Conservation (phyloP, 2,888 invertebrate species). For the Polydrusus cervinus region DNA sequence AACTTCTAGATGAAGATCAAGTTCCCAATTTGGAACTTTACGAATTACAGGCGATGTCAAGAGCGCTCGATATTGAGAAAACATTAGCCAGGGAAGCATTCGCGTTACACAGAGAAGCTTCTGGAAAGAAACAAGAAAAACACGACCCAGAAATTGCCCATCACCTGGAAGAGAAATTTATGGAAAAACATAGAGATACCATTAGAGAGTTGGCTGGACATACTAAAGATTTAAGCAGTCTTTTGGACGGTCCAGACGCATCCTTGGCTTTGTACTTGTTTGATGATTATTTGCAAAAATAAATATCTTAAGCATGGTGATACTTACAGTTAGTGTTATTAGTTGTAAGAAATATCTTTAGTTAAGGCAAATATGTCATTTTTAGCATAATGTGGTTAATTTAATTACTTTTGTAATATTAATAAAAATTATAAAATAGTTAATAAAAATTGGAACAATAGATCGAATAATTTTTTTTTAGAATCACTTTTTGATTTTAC, state of each 20-base stretch:
- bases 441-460: conserved; percentile 1
- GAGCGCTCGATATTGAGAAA: conserved; percentile 85
- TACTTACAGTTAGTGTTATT: conserved; percentile 20
- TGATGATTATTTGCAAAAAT: conserved; percentile 76
- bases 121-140: conserved; percentile 63
- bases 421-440: conserved; percentile 1
- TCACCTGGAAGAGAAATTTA: conserved; percentile 85
- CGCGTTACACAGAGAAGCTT: conserved; percentile 75
- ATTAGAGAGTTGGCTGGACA: conserved; percentile 84
- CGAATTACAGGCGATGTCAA: conserved; percentile 82
- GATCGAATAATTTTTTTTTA: neutral
- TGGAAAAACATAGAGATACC: conserved; percentile 79
- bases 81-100: conserved; percentile 80
- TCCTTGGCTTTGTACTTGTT: conserved; percentile 83
- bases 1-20: conserved; percentile 59
- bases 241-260: conserved; percentile 77
- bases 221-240: conserved; percentile 80
- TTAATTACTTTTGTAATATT: conserved; percentile 4
- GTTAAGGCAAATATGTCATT: conserved; percentile 22
- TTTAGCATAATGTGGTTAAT: conserved; percentile 15
- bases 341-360: conserved; percentile 17
- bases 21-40: conserved; percentile 71
- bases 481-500: too few species aligned
- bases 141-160: conserved; percentile 84
- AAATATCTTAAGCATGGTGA: conserved; percentile 17